phyloP scores from a whole-genome alignment of 2,113 vertebrate genomes.

The Psittacula cyanocephala region DNA sequence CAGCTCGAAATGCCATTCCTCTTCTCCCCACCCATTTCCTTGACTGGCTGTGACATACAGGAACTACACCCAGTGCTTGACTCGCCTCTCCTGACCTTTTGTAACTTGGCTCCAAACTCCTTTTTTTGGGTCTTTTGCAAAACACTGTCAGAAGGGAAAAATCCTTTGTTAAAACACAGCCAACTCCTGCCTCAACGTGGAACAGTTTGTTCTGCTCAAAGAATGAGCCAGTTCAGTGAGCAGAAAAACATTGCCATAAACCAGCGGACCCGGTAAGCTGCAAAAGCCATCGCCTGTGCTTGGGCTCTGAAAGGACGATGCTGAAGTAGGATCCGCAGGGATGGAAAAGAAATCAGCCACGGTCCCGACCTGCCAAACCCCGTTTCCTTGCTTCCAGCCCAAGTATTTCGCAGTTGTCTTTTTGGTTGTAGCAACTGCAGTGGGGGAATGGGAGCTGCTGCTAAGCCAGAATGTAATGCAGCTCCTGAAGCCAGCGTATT shows the following conservation, averaged over 20 bases:
- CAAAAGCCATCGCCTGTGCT: constrained; percentile 44
- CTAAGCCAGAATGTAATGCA: background rate
- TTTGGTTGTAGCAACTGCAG: constrained; percentile 25
- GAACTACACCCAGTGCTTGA: constrained; percentile 78
- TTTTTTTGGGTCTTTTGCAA: constrained; percentile 81
- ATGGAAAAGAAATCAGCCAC: background rate
- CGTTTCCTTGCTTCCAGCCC: background rate
- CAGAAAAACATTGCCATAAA: constrained; percentile 80
- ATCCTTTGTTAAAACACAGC: constrained; percentile 83
- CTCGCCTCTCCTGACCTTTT: constrained; percentile 82
- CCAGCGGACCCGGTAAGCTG: constrained; percentile 64
- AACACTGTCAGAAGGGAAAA: constrained; percentile 76
- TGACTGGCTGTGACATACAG: constrained; percentile 79
- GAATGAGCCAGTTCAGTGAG: constrained; percentile 83
- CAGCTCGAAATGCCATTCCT: constrained; percentile 61
- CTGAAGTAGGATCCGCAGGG: background rate
- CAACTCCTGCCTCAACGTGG: constrained; percentile 79
- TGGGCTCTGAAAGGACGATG: background rate
- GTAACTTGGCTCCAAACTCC: constrained; percentile 82
- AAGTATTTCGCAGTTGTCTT: constrained; percentile 48
- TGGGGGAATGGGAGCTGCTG: constrained; percentile 26
- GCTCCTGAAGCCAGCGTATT: background rate
- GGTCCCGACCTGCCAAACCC: background rate
- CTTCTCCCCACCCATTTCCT: constrained; percentile 77
- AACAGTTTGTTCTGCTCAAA: constrained; percentile 83